Base-by-base conservation (phyloP, 2,888 invertebrate genomes). In the Dasysyrphus tricinctus region DNA sequence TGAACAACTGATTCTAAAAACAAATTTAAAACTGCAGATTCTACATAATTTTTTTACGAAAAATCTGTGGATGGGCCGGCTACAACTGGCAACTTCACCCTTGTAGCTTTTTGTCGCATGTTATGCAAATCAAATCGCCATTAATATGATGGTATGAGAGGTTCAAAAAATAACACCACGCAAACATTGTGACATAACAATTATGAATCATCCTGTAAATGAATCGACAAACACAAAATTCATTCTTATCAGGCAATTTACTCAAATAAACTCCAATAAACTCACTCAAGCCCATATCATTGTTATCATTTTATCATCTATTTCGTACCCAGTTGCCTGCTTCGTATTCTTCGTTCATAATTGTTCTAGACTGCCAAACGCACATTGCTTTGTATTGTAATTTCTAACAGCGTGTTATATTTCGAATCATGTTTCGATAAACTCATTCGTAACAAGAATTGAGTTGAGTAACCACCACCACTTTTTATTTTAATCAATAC, bases 401-500 rank as follows among this genome's bases (percentile, higher is more conserved):
- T 16, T 32, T 5, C 7, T 37, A 8, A 6, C 16, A 57, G 37
- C 37, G 3, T 37, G 16, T 39, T 16, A 7, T 24, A 42, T 24
- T 44, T 63, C 29, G n/a, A 61, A 29, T 32, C 6, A 16, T 32
- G 16, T 63, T 44, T 32, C 11, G 12, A 44, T n/a, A 39, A 44
- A 63, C 63, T 44, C 42, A 63, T 63, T 32, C 44, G 14, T 63
- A 63, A 34, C 32, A n/a, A 44, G 1, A 29, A 63, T 14, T 24
- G 24, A 24, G 29, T 63, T 44, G 44, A 63, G 44, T 44, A 39
- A 2, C 12, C 37, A 37, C 59, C 59, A 59, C 59, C 59, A 59
- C n/a, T 29, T 32, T 9, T n/a, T 14, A 57, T 57, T 57, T 34
- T 92, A 16, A 92, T 92, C 92, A 92, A 92, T 92, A 92, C 92